Base-by-base conservation (phyloP, 2,888 invertebrate genomes). In the Diogma glabrata region DNA sequence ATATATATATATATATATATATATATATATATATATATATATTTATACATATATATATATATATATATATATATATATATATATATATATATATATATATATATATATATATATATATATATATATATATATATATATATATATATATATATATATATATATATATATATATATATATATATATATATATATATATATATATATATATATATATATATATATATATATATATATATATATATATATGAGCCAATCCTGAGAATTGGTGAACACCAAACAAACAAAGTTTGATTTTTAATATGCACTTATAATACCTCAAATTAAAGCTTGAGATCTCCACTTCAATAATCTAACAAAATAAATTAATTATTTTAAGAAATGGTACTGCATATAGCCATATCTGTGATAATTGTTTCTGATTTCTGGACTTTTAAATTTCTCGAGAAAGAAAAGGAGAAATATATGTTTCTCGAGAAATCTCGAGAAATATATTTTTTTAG, bases 131-230 rank as follows among this genome's bases (percentile, higher is more conserved):
- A 33, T 33, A 33, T 33, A 33, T 33, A 33, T 33, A 33, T 33
- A 33, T 33, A 33, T 33, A 33, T 33, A 33, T 33, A 33, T 33
- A 33, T 33, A 33, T 33, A 33, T 33, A 33, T 33, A n/a, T 33
- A 33, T 33, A 7, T 33, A 10, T 33, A 33, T 33, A 33, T 33
- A 33, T 33, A 7, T 33, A 4, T 33, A 33, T 33, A 33, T 33
- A 33, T 33, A 7, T 33, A 33, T 33, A 33, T 33, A 33, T 33
- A 33, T 33, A 33, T 33, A 33, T 33, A 33, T 33, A 33, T 33
- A 33, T 33, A 33, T 33, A 33, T 33, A 33, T 33, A 33, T 33
- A 33, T 33, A 33, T 33, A 33, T 33, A 33, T 38, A 38, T 38
- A 5, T 38, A 38, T 38, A 38, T 38, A 33, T 19, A 38, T 38